These are phyloP conservation scores for Xenopus borealis DNA, from an alignment of 2,113 vertebrate genomes.

Conservation along the genomic window DNA sequence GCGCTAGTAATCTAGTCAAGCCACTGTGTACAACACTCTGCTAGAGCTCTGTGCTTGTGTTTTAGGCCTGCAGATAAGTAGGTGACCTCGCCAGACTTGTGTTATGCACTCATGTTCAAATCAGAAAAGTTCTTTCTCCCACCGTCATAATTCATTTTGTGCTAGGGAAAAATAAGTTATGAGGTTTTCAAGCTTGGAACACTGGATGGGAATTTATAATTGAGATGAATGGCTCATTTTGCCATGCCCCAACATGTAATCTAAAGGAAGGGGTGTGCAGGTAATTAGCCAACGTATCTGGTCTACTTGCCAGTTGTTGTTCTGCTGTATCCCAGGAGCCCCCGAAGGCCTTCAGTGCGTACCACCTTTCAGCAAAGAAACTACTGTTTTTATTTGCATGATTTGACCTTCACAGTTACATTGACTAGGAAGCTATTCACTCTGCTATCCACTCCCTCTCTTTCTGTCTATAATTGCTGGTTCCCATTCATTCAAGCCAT, in stretches of 20 bases:
- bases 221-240: slow-evolving; percentile 36
- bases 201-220: slow-evolving; percentile 28
- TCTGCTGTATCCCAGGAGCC: neutral
- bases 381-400: slow-evolving; percentile 11
- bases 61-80: neutral
- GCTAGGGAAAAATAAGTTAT: slow-evolving; percentile 15
- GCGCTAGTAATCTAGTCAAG: neutral
- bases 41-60: neutral
- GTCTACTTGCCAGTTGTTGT: accelerated
- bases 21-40: neutral
- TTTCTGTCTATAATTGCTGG: neutral
- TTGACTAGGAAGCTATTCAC: slow-evolving; percentile 28
- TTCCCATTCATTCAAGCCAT: slow-evolving; percentile 14
- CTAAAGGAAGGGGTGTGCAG: slow-evolving; percentile 22
- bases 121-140: slow-evolving; percentile 24
- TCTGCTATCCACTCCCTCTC: neutral
- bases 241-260: slow-evolving; percentile 33
- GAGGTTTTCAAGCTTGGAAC: slow-evolving; percentile 36
- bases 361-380: neutral
- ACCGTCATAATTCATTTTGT: slow-evolving; percentile 17
- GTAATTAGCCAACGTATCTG: slow-evolving; percentile 31
- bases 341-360: neutral
- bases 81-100: slow-evolving; percentile 8
- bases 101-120: slow-evolving; percentile 17
- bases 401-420: slow-evolving; percentile 34